phyloP scores from a whole-genome alignment of 2,888 invertebrate genomes.

The Leucophora obtusa region DNA sequence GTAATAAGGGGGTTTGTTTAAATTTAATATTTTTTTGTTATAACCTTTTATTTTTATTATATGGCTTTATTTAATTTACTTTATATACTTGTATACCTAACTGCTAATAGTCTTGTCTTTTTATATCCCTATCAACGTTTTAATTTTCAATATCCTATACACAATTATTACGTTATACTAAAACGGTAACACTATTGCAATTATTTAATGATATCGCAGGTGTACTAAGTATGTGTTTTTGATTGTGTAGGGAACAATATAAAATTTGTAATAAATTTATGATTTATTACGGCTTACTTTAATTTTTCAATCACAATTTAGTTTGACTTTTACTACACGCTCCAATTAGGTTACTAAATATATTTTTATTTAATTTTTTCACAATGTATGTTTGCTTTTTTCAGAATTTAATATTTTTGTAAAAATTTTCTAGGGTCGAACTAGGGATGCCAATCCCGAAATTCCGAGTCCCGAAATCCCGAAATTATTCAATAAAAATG shows the following conservation, averaged over 20 bases:
- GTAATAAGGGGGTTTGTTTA: conserved; percentile 1
- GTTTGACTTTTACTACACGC: neutral
- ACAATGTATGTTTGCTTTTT: too few species aligned
- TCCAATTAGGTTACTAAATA: neutral
- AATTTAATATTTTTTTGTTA: neutral
- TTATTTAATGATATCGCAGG: neutral
- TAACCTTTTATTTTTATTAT: neutral
- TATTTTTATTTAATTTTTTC: too few species aligned
- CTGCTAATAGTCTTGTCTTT: neutral
- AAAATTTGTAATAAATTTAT: neutral
- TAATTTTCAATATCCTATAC: too few species aligned
- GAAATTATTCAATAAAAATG: too few species aligned
- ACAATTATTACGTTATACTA: too few species aligned
- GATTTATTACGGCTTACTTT: neutral
- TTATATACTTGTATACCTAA: too few species aligned
- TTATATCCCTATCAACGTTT: neutral
- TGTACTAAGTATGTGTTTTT: neutral
- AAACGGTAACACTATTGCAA: too few species aligned
- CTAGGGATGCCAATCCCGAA: too few species aligned
- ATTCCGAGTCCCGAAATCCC: too few species aligned
- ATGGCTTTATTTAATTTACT: neutral
- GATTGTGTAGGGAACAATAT: neutral
- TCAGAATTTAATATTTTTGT: too few species aligned
- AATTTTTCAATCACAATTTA: neutral
- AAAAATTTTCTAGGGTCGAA: too few species aligned